phyloP scores from a whole-genome alignment of 1,140 invertebrate species.

The Drosophila pachea region DNA sequence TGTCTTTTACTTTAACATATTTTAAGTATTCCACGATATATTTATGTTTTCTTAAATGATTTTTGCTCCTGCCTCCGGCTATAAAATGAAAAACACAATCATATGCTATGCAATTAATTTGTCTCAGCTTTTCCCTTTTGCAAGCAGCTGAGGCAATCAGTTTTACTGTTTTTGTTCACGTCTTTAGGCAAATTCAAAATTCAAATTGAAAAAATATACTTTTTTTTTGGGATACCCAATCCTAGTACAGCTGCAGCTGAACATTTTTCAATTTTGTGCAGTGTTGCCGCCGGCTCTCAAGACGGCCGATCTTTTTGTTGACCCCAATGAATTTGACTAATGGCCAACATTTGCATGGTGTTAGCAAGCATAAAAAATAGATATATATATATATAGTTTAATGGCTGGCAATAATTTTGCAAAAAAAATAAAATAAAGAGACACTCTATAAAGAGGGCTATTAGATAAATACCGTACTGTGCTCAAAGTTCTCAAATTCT shows the following conservation, averaged over 20 bases:
- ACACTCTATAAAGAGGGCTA: too few species aligned
- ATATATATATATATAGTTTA: neutral
- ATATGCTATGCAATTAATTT: constrained; percentile 47
- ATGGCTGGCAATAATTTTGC: neutral
- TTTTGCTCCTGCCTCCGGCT: constrained; percentile 8
- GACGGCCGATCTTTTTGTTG: neutral
- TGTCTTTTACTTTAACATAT: constrained; percentile 6
- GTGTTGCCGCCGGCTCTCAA: neutral
- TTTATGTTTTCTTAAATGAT: constrained; percentile 10
- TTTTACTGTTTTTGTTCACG: neutral
- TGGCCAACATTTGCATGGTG: neutral
- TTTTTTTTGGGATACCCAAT: neutral
- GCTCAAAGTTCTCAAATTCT: too few species aligned
- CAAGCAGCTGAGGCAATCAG: constrained; percentile 11
- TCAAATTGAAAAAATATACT: constrained; percentile 3
- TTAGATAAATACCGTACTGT: too few species aligned
- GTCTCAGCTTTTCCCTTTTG: constrained; percentile 26
- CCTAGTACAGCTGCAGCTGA: neutral
- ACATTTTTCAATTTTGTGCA: constrained; percentile 3
- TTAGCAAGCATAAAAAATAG: neutral
- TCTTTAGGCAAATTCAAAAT: too few species aligned
- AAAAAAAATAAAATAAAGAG: too few species aligned
- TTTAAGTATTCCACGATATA: constrained; percentile 11
- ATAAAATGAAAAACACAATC: constrained; percentile 13
- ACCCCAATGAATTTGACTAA: constrained; percentile 2